Percentiles rank a stretch among this genome's conserved stretches.
These are phyloP conservation scores for Acrocephalus kingi DNA, from an alignment of 2,113 vertebrate genomes.

Conservation along the genomic window DNA sequence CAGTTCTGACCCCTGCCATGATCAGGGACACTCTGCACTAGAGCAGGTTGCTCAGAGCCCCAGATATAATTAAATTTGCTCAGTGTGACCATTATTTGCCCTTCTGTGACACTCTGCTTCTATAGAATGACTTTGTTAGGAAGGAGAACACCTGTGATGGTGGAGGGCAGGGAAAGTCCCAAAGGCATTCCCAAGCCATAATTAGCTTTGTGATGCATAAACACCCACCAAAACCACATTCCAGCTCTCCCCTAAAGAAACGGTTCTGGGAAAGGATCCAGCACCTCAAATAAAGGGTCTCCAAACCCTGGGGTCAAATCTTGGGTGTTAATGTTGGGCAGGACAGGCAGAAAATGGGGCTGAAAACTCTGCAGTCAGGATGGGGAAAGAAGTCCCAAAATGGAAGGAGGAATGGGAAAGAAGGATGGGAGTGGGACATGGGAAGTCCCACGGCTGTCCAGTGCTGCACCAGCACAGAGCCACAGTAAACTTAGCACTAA, in stretches of 20 bases:
- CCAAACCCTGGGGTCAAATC: background rate
- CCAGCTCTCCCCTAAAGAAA: background rate
- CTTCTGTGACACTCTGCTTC: background rate
- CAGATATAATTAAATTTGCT: background rate
- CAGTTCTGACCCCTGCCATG: background rate
- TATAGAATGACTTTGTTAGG: background rate
- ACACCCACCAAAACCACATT: background rate
- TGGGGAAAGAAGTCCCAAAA: background rate
- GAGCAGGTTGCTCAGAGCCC: background rate
- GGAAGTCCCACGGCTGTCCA: background rate
- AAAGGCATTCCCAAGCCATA: background rate
- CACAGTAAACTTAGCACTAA: conserved; percentile 60
- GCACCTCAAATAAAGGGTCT: background rate
- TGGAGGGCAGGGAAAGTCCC: background rate
- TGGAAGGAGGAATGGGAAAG: background rate
- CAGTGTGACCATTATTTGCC: background rate
- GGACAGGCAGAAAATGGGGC: background rate
- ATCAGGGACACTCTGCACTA: background rate
- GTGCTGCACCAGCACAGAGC: background rate
- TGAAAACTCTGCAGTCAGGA: background rate
- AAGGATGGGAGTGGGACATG: background rate
- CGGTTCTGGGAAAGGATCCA: background rate
- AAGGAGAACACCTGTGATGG: background rate
- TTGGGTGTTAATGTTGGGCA: background rate
- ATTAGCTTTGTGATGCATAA: background rate